Evolutionary conservation across 2,888 invertebrate species (phyloP).

Genomic region (Drosophila ustulata): DNA sequence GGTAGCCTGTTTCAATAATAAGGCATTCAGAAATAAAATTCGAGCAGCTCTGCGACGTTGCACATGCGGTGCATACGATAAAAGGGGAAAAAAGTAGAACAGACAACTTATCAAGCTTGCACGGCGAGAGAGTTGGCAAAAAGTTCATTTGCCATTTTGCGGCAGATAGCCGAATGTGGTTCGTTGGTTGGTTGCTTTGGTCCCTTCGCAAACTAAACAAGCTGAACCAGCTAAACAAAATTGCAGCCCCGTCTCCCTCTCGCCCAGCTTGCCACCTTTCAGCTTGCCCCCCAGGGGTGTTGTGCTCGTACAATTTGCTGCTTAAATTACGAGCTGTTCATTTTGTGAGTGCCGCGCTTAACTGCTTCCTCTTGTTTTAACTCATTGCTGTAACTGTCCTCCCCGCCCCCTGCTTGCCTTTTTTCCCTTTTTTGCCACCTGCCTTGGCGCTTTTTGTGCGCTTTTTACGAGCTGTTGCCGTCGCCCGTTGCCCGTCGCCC

Average conservation of each 20-base stretch:
- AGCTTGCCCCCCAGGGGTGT: slow-evolving; percentile 21
- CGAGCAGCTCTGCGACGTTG: not conserved
- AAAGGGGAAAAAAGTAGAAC: not conserved
- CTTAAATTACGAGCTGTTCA: slow-evolving; percentile 78
- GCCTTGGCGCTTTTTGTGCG: slow-evolving; percentile 48
- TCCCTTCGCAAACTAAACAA: slow-evolving; percentile 28
- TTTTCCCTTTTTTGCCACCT: slow-evolving; percentile 22
- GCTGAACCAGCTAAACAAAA: slow-evolving; percentile 30
- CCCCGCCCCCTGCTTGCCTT: not conserved
- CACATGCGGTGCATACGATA: slow-evolving; percentile 11
- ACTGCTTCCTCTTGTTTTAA: slow-evolving; percentile 68
- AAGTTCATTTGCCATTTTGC: slow-evolving; percentile 27
- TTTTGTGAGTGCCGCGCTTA: slow-evolving; percentile 71
- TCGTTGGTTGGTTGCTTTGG: not conserved
- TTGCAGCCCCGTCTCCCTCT: not conserved
- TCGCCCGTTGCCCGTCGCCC: slow-evolving; percentile 60
- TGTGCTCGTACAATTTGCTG: slow-evolving; percentile 51
- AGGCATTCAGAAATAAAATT: not conserved
- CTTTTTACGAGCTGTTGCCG: slow-evolving; percentile 77
- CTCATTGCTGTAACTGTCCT: slow-evolving; percentile 53
- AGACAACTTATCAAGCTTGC: slow-evolving; percentile 32
- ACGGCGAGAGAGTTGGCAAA: slow-evolving; percentile 23
- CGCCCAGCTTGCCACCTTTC: not conserved
- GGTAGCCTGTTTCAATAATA: no score
- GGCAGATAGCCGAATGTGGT: slow-evolving; percentile 20